phyloP scores from a whole-genome alignment of 2,888 invertebrate genomes.

The Sympetrum striolatum region DNA sequence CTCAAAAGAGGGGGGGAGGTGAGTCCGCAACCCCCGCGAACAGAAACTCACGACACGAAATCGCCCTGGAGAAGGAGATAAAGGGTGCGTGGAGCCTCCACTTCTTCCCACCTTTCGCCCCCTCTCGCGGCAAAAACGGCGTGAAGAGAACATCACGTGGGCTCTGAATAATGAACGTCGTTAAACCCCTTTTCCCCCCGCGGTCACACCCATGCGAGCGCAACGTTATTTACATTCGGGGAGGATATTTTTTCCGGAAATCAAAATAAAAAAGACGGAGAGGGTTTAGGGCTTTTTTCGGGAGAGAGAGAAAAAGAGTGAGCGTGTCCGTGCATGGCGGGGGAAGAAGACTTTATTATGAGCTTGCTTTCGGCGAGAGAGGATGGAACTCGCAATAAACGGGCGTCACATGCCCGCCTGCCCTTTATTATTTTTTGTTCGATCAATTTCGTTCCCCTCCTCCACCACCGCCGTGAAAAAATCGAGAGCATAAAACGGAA shows the following conservation, averaged over 20 bases:
- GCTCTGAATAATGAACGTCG: neutral
- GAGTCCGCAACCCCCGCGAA: neutral
- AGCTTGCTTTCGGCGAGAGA: neutral
- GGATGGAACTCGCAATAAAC: neutral
- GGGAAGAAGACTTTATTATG: neutral
- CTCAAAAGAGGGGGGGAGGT: neutral
- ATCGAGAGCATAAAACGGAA: neutral
- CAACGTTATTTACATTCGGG: neutral
- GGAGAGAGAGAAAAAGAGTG: neutral
- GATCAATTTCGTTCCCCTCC: neutral
- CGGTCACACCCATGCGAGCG: neutral
- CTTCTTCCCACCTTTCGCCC: neutral
- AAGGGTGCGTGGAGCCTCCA: neutral
- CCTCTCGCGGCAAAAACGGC: neutral
- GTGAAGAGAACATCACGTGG: neutral
- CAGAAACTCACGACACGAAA: neutral
- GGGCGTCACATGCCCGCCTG: neutral
- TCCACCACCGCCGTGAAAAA: neutral
- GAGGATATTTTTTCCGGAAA: neutral
- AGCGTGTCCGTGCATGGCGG: neutral
- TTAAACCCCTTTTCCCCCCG: neutral
- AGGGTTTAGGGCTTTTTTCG: neutral
- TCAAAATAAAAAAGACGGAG: neutral
- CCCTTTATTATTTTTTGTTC: neutral
- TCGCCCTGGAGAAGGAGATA: neutral